Evolutionary conservation across 2,797 vertebrate species (phyloP), one percentile per base, ranked within the genome.

Genomic region (Selene dorsalis): DNA sequence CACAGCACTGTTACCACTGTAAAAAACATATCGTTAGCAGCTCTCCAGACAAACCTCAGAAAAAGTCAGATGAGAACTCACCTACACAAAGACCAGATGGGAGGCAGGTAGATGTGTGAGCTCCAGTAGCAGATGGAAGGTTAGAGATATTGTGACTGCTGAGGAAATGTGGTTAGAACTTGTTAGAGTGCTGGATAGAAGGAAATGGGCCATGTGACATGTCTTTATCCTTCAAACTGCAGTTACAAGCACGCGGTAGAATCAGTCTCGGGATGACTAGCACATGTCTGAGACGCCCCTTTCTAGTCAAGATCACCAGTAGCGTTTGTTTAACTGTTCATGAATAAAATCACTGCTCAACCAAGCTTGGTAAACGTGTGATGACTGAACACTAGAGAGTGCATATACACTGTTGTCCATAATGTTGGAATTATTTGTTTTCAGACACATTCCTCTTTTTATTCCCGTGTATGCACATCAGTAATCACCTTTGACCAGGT

Each of bases 121-220:
- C 26, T 75, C 5, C 75, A 24, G 82, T 82, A 79, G 24, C 0
- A 82, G 73, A 77, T 79, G 20, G 20, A 17, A 47, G 48, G 26
- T 22, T 13, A 26, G 13, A 69, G 77, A 80, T 90, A 69, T 45
- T 70, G 35, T 76, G 22, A 22, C 30, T 67, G 69, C 43, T 63
- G n/a, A 80, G 80, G 84, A 91, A 91, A 84, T 53, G 55, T 39
- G 68, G 56, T 69, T 71, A 59, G 17, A 47, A 12, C 4, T 16
- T 32, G 32, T 43, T 24, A 84, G 20, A n/a, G 63, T 76, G 45
- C 1, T 17, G n/a, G 6, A 5, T 41, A 66, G 48, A 64, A 87
- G 87, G 89, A 89, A 93, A 88, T 77, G 69, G 32, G 69, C 50
- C 90, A 90, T 81, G 89, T 88, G 90, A 88, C 75, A 13, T 1